These are phyloP conservation scores for Eleginops maclovinus DNA, from an alignment of 2,113 vertebrate genomes.

Conservation along the genomic window DNA sequence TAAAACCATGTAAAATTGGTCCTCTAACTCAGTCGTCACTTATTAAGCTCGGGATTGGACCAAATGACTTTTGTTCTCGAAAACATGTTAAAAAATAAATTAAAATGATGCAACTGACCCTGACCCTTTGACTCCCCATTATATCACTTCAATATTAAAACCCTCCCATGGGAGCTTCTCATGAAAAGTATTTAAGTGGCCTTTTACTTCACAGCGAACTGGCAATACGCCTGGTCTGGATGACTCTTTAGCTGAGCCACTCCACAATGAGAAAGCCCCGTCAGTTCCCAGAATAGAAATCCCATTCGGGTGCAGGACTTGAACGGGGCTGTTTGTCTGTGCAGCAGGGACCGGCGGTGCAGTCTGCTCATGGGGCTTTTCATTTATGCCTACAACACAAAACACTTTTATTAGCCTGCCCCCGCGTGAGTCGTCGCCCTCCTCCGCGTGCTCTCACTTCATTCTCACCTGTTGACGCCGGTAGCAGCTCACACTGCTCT, in stretches of 20 bases:
- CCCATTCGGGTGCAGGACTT: conserved; percentile 19
- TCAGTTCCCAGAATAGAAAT: conserved; percentile 68
- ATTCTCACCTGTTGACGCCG: conserved; percentile 75
- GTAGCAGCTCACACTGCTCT: conserved; percentile 17
- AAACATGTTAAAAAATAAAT: neutral
- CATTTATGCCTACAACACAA: neutral
- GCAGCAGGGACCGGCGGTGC: neutral
- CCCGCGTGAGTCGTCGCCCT: conserved; percentile 25
- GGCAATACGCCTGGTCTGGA: conserved; percentile 44
- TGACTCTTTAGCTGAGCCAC: conserved; percentile 26
- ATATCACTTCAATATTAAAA: neutral
- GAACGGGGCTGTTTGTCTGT: conserved; percentile 1
- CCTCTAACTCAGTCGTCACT: too few species aligned
- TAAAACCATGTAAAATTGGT: too few species aligned
- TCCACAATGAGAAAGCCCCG: conserved; percentile 45
- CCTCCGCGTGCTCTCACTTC: conserved; percentile 42
- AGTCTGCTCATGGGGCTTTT: neutral
- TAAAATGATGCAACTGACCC: too few species aligned
- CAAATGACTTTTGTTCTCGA: neutral
- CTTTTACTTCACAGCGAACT: conserved; percentile 22
- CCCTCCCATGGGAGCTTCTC: conserved; percentile 18
- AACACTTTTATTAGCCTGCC: neutral
- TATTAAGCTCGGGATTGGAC: neutral
- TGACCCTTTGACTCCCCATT: too few species aligned
- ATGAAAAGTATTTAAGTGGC: conserved; percentile 29